These are phyloP conservation scores for Sycophila texana DNA, from an alignment of 2,888 invertebrate genomes.

Conservation along the genomic window DNA sequence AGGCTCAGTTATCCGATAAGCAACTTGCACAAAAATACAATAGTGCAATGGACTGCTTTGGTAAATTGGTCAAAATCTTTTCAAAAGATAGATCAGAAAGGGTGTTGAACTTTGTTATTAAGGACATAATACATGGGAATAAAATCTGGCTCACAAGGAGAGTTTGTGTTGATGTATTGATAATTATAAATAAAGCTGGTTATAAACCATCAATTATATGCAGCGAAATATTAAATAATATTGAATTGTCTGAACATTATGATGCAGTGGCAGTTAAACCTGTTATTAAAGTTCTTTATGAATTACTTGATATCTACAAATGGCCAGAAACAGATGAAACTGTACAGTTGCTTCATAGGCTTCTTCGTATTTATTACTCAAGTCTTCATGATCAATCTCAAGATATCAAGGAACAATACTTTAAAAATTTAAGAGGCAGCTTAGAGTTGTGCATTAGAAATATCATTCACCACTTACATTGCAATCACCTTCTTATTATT, in stretches of 20 bases:
- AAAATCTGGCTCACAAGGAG: slow-evolving; percentile 75
- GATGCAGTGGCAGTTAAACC: slow-evolving; percentile 74
- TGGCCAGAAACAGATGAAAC: slow-evolving; percentile 76
- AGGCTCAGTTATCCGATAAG: slow-evolving; percentile 60
- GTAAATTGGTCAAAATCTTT: slow-evolving; percentile 62
- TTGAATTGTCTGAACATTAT: slow-evolving; percentile 61
- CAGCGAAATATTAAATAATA: slow-evolving; percentile 62
- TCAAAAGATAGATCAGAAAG: slow-evolving; percentile 68
- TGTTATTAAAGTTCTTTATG: slow-evolving; percentile 77
- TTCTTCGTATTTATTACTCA: slow-evolving; percentile 77
- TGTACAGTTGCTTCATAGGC: slow-evolving; percentile 74
- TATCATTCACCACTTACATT: slow-evolving; percentile 77
- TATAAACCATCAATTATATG: slow-evolving; percentile 60
- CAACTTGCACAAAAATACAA: slow-evolving; percentile 62
- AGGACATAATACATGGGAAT: slow-evolving; percentile 70
- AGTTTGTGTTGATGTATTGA: slow-evolving; percentile 71
- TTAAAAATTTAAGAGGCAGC: slow-evolving; percentile 75
- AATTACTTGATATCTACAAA: slow-evolving; percentile 75
- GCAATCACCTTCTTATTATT: slow-evolving; percentile 72
- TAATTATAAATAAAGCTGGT: slow-evolving; percentile 65
- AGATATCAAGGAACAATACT: slow-evolving; percentile 61
- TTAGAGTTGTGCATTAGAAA: slow-evolving; percentile 79
- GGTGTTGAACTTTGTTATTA: slow-evolving; percentile 70
- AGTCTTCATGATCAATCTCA: slow-evolving; percentile 70
- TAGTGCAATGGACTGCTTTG: slow-evolving; percentile 63